Evolutionary conservation across 1,140 invertebrate species (phyloP), one percentile per base, ranked within the genome.

Genomic region (Psix sp.): DNA sequence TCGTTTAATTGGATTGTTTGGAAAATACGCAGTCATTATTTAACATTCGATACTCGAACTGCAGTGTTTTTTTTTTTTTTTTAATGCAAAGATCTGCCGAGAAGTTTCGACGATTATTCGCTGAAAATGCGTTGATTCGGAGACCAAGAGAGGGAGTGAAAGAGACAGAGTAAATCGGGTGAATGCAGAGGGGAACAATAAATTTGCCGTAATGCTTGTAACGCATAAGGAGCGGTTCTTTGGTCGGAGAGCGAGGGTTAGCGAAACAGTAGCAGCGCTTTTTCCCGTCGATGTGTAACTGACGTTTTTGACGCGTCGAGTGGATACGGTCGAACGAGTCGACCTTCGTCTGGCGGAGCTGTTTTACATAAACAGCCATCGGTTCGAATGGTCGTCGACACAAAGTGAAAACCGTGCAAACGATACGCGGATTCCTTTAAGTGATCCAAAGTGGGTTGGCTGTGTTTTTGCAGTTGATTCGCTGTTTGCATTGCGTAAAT

Each of bases 381-480:
- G 49, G 43, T 52, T 66, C 29, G 45, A 65, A 65, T 68, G 57
- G 52, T 45, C 43, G 17, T 45, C 17, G 17, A 29, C 63, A 63
- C 59, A 54, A 71, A 67, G 60, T 62, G 65, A 77, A 77, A 79
- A 70, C 33, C 57, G 70, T 33, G 33, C 39, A 21, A 35, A n/a
- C 31, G 40, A 63, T 46, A 52, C 63, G 54, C 21, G 54, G 74
- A 77, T 77, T 80, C 74, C 74, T 77, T 74, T 65, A 76, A 79
- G 74, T 76, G 74, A 77, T 77, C 65, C 65, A 52, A 72, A 79
- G 72, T 71, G 62, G 76, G 40, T 40, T 72, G 68, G 52, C 70
- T 81, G 77, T 86, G 83, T 86, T 86, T 85, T 86, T 81, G 77
- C 80, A 86, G 80, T 86, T 82, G 80, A 84, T 82, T 82, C 79